Conservation (phyloP, 2,888 invertebrate species). For the Eupsilia transversa region DNA sequence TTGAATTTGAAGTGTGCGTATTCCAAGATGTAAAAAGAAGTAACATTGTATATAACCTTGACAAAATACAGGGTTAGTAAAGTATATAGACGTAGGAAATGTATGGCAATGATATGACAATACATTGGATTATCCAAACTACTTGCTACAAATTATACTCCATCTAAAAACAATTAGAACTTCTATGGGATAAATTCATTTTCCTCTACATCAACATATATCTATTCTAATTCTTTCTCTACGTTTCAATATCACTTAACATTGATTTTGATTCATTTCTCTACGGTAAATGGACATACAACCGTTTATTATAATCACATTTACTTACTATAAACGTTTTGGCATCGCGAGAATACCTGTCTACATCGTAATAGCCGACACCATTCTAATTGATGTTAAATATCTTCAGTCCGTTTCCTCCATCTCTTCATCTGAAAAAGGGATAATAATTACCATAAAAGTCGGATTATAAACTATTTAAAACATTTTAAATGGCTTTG, state of each 20-base stretch:
- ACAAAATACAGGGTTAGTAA: constrained; percentile 63
- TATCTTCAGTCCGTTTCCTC: constrained; percentile 71
- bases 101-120: constrained; percentile 70
- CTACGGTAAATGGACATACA: constrained; percentile 90
- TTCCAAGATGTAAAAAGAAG: constrained; percentile 69
- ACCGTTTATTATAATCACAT: constrained; percentile 83
- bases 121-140: constrained; percentile 65
- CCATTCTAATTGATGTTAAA: constrained; percentile 69
- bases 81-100: constrained; percentile 65
- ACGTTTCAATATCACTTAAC: constrained; percentile 75
- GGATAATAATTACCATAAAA: constrained; percentile 34
- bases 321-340: constrained; percentile 79
- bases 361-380: constrained; percentile 63
- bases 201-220: constrained; percentile 80
- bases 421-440: constrained; percentile 86
- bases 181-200: constrained; percentile 80
- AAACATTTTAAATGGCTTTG: constrained; percentile 38
- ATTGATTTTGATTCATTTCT: constrained; percentile 75
- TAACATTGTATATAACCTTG: constrained; percentile 69
- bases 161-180: constrained; percentile 73
- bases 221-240: constrained; percentile 70
- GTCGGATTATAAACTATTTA: constrained; percentile 33
- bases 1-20: constrained; percentile 88
- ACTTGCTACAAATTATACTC: constrained; percentile 66
- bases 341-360: constrained; percentile 84